phyloP scores from a whole-genome alignment of 2,797 vertebrate species.

The Microchirus variegatus region DNA sequence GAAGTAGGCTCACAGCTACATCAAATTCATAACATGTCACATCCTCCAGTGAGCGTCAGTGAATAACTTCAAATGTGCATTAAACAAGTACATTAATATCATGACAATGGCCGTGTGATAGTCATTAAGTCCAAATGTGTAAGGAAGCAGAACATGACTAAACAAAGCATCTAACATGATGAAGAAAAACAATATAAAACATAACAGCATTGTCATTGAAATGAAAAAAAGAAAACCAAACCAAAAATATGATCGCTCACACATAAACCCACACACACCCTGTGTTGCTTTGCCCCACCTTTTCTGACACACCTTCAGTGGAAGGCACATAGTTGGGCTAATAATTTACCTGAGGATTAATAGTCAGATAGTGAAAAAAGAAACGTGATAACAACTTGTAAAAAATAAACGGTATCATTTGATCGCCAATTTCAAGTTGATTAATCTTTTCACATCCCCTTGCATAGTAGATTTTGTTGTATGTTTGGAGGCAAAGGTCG shows the following conservation, averaged over 20 bases:
- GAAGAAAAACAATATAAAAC: constrained; percentile 3
- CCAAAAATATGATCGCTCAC: constrained; percentile 23
- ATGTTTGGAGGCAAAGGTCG: constrained; percentile 1
- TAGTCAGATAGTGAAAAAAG: constrained; percentile 10
- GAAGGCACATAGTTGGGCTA: constrained; percentile 40
- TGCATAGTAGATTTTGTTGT: background rate
- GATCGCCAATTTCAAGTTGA: background rate
- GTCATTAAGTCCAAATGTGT: constrained; percentile 18
- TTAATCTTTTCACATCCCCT: background rate
- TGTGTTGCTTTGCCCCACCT: constrained; percentile 35
- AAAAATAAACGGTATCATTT: background rate
- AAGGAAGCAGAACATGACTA: constrained; percentile 25
- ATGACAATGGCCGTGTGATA: constrained; percentile 26
- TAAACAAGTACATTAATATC: constrained; percentile 17
- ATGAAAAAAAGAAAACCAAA: constrained; percentile 7
- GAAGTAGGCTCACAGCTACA: constrained; percentile 38
- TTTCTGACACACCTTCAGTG: constrained; percentile 54
- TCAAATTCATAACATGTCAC: constrained; percentile 54
- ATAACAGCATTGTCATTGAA: constrained; percentile 1
- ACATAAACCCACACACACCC: constrained; percentile 34
- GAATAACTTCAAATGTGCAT: constrained; percentile 23
- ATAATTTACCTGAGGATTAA: constrained; percentile 58
- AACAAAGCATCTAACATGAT: background rate
- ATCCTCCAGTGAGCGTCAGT: constrained; percentile 32
- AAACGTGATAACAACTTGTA: constrained; percentile 24